phyloP scores from a whole-genome alignment of 2,888 invertebrate genomes.

The Pterostichus madidus region DNA sequence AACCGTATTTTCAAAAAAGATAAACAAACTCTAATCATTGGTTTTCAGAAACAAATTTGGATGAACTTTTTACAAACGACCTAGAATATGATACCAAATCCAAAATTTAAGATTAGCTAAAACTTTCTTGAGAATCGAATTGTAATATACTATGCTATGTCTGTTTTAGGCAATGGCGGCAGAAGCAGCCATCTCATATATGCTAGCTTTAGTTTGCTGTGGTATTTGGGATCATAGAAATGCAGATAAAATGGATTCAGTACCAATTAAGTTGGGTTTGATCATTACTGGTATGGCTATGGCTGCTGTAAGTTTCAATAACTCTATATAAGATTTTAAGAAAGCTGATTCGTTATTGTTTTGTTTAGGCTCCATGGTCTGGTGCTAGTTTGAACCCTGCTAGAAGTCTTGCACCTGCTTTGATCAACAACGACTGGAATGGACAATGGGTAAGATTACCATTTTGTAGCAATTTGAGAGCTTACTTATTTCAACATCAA shows the following conservation, averaged over 20 bases:
- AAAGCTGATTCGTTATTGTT: background rate
- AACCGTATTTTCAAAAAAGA: too few species aligned
- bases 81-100: too few species aligned
- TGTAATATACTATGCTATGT: background rate
- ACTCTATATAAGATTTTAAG: background rate
- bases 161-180: background rate
- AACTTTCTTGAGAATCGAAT: too few species aligned
- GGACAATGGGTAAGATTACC: conserved; percentile 82
- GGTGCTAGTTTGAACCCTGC: conserved; percentile 82
- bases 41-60: too few species aligned
- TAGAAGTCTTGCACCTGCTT: conserved; percentile 84
- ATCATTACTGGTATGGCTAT: background rate
- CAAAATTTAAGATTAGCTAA: too few species aligned
- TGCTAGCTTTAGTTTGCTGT: background rate
- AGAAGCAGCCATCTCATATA: background rate
- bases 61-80: too few species aligned
- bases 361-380: conserved; percentile 78
- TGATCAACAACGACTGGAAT: conserved; percentile 83
- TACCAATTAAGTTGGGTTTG: background rate
- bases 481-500: too few species aligned
- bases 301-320: background rate
- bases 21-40: too few species aligned
- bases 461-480: too few species aligned
- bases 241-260: background rate
- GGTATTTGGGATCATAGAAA: background rate